These are phyloP conservation scores for Tortricodes alternella DNA, from an alignment of 2,888 invertebrate genomes.

Conservation along the genomic window DNA sequence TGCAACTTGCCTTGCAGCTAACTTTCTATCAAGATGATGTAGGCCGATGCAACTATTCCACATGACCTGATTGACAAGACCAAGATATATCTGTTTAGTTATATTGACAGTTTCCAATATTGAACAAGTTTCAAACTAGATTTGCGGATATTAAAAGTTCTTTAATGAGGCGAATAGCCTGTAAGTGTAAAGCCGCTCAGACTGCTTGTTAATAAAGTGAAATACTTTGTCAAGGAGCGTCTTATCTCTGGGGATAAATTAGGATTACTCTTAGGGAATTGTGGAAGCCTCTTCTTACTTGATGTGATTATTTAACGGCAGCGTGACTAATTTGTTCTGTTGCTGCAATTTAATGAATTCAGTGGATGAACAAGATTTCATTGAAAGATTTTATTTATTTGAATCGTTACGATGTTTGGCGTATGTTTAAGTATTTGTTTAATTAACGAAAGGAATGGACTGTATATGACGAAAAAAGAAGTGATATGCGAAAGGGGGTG, in stretches of 20 bases:
- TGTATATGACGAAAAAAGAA: too few relatives aligned
- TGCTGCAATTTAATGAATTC: slow-evolving; percentile 1
- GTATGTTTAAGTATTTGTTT: too few relatives aligned
- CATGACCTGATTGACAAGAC: not conserved
- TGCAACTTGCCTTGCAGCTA: not conserved
- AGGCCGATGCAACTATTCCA: not conserved
- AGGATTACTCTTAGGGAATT: not conserved
- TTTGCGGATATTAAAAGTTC: not conserved
- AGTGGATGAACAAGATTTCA: too few relatives aligned
- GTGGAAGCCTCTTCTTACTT: slow-evolving; percentile 5
- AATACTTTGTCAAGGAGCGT: slow-evolving; percentile 18
- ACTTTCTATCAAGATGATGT: not conserved
- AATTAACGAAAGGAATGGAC: too few relatives aligned
- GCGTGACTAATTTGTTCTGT: slow-evolving; percentile 11
- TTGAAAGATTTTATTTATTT: too few relatives aligned
- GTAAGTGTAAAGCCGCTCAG: not conserved
- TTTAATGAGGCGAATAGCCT: slow-evolving; percentile 1
- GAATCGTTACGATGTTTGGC: too few relatives aligned
- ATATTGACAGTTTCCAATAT: not conserved
- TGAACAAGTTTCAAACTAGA: not conserved
- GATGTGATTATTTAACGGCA: slow-evolving; percentile 9
- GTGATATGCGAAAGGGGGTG: too few relatives aligned
- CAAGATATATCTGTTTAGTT: not conserved
- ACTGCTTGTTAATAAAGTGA: slow-evolving; percentile 13
- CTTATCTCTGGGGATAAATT: slow-evolving; percentile 20